Evolutionary conservation across 2,797 vertebrate genomes (phyloP).

Genomic region (Cossypha heuglini): DNA sequence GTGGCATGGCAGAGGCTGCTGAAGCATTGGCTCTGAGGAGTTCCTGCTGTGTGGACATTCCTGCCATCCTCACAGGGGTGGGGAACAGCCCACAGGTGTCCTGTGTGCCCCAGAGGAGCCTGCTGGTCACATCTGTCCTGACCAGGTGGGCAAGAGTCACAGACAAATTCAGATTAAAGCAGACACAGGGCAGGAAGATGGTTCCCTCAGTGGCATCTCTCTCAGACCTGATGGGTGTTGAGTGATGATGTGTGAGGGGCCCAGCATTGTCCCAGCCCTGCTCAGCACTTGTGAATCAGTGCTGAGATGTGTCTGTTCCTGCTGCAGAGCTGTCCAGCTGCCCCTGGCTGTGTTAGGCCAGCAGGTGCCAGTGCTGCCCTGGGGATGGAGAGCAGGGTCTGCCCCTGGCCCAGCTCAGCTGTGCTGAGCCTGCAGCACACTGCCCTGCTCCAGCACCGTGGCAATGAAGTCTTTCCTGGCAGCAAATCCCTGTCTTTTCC

Average conservation of each 20-base stretch:
- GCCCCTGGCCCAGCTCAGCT: accelerated
- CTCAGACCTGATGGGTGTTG: accelerated
- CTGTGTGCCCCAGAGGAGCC: background rate
- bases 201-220: background rate
- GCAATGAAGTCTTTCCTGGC: background rate
- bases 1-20: background rate
- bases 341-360: accelerated
- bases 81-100: accelerated
- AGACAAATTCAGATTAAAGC: background rate
- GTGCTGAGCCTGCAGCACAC: background rate
- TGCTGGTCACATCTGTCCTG: background rate
- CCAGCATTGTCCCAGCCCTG: background rate
- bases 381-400: background rate
- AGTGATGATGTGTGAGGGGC: accelerated
- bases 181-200: background rate
- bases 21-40: background rate
- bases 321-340: background rate
- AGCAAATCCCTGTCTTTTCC: background rate
- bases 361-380: background rate
- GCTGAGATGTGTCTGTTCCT: background rate
- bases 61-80: background rate
- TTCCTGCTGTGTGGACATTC: background rate
- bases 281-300: background rate
- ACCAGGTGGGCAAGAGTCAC: background rate
- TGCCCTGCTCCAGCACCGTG: background rate